Conservation (phyloP, 2,113 vertebrate genomes). For the Erythrocercus mccallii region DNA sequence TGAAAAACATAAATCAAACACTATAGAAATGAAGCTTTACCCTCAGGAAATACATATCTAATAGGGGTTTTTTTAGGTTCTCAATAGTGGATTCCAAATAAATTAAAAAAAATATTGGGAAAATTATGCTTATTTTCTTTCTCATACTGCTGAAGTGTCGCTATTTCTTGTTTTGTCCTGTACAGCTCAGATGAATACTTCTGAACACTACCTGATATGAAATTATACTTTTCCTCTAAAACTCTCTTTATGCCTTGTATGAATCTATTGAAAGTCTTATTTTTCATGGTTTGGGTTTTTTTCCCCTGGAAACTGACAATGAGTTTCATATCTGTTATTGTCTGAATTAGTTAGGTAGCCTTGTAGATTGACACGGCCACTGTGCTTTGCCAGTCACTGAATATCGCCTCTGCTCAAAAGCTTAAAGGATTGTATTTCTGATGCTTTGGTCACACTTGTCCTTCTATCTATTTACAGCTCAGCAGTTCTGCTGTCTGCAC, state of each 20-base stretch:
- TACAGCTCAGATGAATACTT: background rate
- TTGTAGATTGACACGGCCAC: background rate
- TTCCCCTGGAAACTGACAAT: background rate
- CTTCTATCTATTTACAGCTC: constrained; percentile 37
- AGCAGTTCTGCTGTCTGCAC: background rate
- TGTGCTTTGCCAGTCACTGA: background rate
- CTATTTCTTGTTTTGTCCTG: background rate
- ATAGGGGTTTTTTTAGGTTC: background rate
- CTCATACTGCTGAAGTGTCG: background rate
- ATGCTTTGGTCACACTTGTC: background rate
- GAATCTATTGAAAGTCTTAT: background rate
- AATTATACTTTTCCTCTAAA: background rate
- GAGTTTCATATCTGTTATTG: background rate
- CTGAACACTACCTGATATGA: background rate
- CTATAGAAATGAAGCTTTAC: background rate
- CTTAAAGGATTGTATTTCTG: background rate
- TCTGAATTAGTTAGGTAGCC: background rate
- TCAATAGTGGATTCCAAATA: background rate
- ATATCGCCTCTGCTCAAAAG: background rate
- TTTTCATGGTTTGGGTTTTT: background rate
- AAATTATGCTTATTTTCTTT: background rate
- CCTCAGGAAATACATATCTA: background rate
- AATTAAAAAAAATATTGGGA: fast-evolving
- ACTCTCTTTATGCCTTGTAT: background rate
- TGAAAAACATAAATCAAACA: background rate